Conservation (phyloP, 1,140 invertebrate species). For the Drosophila orena region DNA sequence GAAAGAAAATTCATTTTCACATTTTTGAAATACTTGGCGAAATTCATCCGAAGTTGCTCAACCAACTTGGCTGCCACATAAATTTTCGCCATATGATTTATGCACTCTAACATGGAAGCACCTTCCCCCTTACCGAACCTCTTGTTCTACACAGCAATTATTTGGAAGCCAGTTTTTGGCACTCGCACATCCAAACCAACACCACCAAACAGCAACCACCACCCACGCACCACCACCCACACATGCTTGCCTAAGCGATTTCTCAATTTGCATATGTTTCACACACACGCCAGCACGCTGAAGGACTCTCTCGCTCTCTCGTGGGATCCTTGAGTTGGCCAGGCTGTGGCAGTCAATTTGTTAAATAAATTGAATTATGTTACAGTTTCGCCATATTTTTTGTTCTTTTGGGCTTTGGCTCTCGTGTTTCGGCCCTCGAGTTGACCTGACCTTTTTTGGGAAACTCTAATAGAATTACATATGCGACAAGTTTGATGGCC, state of each 20-base stretch:
- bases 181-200: slow-evolving; percentile 21
- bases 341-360: slow-evolving; percentile 75
- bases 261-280: slow-evolving; percentile 78
- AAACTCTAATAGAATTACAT: slow-evolving; percentile 60
- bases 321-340: slow-evolving; percentile 45
- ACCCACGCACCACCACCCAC: background rate
- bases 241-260: slow-evolving; percentile 67
- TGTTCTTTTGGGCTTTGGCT: slow-evolving; percentile 20
- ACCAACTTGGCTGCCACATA: slow-evolving; percentile 37
- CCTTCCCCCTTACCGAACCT: background rate
- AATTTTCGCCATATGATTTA: slow-evolving; percentile 54
- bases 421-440: slow-evolving; percentile 8
- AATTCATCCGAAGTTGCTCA: slow-evolving; percentile 35
- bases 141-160: slow-evolving; percentile 60
- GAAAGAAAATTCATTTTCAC: slow-evolving; percentile 29
- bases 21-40: slow-evolving; percentile 40
- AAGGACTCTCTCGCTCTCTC: slow-evolving; percentile 31
- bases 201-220: background rate
- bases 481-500: slow-evolving; percentile 55
- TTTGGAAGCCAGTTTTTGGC: slow-evolving; percentile 57
- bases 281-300: slow-evolving; percentile 9
- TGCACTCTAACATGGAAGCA: slow-evolving; percentile 3
- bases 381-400: slow-evolving; percentile 39
- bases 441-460: slow-evolving; percentile 45
- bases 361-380: slow-evolving; percentile 81